Conservation (phyloP, 2,797 vertebrate species). For the Sphaeramia orbicularis region DNA sequence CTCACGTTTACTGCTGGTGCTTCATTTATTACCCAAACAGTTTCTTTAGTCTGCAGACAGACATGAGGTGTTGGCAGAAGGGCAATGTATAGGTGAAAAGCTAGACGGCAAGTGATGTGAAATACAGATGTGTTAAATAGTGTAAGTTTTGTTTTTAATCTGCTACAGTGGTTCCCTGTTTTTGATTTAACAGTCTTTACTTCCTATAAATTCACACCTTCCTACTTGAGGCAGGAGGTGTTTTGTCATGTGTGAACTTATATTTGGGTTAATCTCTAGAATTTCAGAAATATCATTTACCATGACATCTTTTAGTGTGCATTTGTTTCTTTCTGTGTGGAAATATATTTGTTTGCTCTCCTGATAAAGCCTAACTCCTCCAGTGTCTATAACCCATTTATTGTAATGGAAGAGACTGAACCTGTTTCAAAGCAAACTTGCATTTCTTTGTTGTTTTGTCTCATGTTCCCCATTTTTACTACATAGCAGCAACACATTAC, state of each 20-base stretch:
- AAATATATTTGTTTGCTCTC: no score
- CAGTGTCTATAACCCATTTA: constrained; percentile 1
- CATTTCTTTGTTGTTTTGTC: constrained; percentile 34
- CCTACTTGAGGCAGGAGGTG: no score
- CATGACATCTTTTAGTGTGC: constrained; percentile 8
- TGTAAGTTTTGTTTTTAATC: constrained; percentile 7
- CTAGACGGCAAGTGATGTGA: neutral
- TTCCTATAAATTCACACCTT: constrained; percentile 11
- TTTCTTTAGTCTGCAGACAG: constrained; percentile 4
- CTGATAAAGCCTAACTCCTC: neutral
- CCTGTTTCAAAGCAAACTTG: constrained; percentile 26
- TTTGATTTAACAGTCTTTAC: constrained; percentile 1
- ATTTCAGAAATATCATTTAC: no score
- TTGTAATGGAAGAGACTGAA: constrained; percentile 21
- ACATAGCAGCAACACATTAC: neutral
- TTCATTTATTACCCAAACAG: constrained; percentile 11
- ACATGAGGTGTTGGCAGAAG: constrained; percentile 1
- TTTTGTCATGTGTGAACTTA: no score
- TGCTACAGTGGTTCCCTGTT: neutral
- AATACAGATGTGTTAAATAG: neutral
- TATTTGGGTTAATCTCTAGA: no score
- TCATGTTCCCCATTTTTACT: constrained; percentile 1
- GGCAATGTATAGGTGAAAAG: neutral
- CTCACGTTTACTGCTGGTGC: neutral
- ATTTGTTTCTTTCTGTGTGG: neutral